Evolutionary conservation across 2,113 vertebrate species (phyloP).

Genomic region (Hydrochoerus hydrochaeris): DNA sequence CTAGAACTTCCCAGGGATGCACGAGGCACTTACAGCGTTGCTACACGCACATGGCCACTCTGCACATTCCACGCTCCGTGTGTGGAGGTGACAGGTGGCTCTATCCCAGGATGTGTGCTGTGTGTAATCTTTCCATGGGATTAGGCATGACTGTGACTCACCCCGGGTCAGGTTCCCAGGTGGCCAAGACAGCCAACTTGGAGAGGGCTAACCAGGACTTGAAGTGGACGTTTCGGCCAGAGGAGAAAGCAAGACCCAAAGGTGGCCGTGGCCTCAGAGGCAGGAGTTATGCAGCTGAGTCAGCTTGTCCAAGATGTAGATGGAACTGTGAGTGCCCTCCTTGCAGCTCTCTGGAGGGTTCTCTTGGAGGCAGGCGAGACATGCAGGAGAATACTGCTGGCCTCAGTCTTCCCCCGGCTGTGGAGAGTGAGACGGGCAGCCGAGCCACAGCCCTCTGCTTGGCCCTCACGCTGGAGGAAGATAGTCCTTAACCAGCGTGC

Average conservation of each 20-base stretch:
- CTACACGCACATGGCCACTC: accelerated
- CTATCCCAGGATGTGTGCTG: accelerated
- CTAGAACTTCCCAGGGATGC: background rate
- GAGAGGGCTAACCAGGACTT: background rate
- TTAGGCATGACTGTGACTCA: background rate
- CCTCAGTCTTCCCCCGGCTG: background rate
- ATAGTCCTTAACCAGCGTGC: background rate
- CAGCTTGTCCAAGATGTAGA: background rate
- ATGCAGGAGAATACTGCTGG: accelerated
- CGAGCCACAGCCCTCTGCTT: no score
- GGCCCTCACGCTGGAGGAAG: background rate
- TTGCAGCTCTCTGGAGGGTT: background rate
- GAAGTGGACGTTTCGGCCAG: background rate
- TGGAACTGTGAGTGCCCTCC: accelerated
- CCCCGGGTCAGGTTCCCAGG: background rate
- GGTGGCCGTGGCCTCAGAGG: background rate
- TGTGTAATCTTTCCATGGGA: background rate
- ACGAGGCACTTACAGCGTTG: accelerated
- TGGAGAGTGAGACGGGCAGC: background rate
- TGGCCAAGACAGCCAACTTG: background rate
- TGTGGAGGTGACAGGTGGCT: background rate
- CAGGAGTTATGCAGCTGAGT: background rate
- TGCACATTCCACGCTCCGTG: background rate
- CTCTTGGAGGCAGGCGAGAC: background rate
- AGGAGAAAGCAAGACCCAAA: background rate